These are phyloP conservation scores for Ranitomeya imitator DNA, from an alignment of 2,113 vertebrate species.

Conservation along the genomic window DNA sequence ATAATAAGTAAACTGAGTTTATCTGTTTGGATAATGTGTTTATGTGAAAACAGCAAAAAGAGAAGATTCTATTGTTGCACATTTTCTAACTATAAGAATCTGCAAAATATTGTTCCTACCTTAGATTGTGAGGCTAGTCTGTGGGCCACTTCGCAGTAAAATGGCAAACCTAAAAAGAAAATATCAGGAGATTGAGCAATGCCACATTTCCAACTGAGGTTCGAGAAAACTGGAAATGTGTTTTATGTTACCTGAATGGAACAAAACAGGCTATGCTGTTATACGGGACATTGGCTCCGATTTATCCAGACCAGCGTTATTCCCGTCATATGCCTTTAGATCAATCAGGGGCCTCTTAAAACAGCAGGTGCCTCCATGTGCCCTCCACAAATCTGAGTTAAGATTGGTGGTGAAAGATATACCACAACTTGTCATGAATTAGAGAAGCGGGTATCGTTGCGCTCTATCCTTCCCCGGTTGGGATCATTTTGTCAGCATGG, in stretches of 20 bases:
- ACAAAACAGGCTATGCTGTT: too few relatives aligned
- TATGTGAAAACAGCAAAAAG: not conserved
- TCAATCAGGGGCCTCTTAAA: too few relatives aligned
- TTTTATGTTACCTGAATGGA: not conserved
- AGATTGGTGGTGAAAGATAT: too few relatives aligned
- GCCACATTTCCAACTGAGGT: not conserved
- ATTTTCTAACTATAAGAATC: not conserved
- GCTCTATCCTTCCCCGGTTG: too few relatives aligned
- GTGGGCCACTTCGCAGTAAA: not conserved
- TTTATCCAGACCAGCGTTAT: too few relatives aligned
- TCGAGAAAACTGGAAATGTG: not conserved
- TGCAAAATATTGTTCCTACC: not conserved
- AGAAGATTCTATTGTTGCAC: not conserved
- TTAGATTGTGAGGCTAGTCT: not conserved
- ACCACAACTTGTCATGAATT: too few relatives aligned
- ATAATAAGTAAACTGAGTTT: not conserved
- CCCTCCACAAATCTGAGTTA: too few relatives aligned
- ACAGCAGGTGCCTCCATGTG: too few relatives aligned
- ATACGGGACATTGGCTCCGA: too few relatives aligned
- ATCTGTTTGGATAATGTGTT: conserved; percentile 8
- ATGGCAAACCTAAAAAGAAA: not conserved
- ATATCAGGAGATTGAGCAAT: not conserved
- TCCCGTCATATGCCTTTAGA: too few relatives aligned
- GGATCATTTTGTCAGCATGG: too few relatives aligned
- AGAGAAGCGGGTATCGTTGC: too few relatives aligned